A percentile compares a stretch with the other conserved stretches of the same genome.
Evolutionary conservation across 2,888 invertebrate species (phyloP).

Genomic region (Vannuccia rotundouncinata): DNA sequence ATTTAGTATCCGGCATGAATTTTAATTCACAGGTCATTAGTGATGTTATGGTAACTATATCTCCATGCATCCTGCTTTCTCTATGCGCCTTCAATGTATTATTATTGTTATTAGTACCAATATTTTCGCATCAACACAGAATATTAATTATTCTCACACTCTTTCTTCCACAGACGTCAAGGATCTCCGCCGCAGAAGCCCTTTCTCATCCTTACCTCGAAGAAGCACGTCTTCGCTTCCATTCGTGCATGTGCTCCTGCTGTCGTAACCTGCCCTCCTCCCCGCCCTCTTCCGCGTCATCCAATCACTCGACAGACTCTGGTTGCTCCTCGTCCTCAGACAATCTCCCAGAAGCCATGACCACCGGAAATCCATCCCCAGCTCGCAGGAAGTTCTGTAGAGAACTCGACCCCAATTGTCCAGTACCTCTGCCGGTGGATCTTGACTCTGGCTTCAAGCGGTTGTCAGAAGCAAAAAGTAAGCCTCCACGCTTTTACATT

Average conservation of each 20-base stretch:
- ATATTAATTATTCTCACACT: not conserved
- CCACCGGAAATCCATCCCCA: not conserved
- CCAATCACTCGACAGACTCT: not conserved
- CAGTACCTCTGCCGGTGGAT: constrained; percentile 23
- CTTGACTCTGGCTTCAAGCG: constrained; percentile 17
- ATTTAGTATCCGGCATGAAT: not conserved
- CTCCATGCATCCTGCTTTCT: too few species aligned
- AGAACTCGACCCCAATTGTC: constrained; percentile 32
- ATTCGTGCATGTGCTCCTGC: constrained; percentile 99
- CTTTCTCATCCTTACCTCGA: constrained; percentile 93
- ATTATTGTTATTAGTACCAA: too few species aligned
- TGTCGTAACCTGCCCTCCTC: constrained; percentile 68
- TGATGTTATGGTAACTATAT: too few species aligned
- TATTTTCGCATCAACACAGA: too few species aligned
- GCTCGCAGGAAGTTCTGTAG: constrained; percentile 10
- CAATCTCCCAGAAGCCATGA: not conserved
- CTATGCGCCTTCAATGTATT: too few species aligned
- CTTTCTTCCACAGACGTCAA: constrained; percentile 72
- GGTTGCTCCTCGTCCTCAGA: not conserved
- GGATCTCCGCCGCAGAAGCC: constrained; percentile 88
- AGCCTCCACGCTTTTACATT: too few species aligned
- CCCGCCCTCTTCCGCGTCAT: constrained; percentile 66
- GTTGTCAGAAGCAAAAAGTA: not conserved
- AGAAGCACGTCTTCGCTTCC: constrained; percentile 93
- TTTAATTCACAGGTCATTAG: too few species aligned